phyloP scores from a whole-genome alignment of 2,797 vertebrate species.

The Acanthopagrus latus region DNA sequence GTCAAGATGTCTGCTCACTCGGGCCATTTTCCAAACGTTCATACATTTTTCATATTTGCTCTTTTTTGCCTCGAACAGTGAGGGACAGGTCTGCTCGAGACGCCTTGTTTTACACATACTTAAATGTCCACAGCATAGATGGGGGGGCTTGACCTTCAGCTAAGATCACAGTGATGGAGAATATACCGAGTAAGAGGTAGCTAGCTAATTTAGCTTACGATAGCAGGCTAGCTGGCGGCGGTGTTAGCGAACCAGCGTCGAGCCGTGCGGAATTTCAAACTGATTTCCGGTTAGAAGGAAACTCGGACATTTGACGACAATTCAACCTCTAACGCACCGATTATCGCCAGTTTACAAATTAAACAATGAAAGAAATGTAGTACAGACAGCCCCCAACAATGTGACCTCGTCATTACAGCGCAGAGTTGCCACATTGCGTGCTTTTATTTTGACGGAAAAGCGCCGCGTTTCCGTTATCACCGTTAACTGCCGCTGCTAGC shows the following conservation, averaged over 20 bases:
- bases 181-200: constrained; percentile 55
- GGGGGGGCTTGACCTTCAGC: constrained; percentile 71
- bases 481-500: not conserved
- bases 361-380: fast-evolving
- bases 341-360: not conserved
- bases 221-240: constrained; percentile 58
- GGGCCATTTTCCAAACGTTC: constrained; percentile 69
- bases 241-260: constrained; percentile 15
- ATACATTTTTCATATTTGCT: constrained; percentile 55
- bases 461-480: constrained; percentile 22
- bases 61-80: not conserved
- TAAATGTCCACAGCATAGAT: not conserved
- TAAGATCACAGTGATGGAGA: constrained; percentile 70
- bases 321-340: not conserved
- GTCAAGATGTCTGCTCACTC: constrained; percentile 85
- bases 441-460: constrained; percentile 37
- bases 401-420: fast-evolving
- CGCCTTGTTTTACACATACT: not conserved
- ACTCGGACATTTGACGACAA: not conserved
- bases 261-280: constrained; percentile 12
- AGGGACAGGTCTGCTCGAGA: not conserved
- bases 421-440: fast-evolving
- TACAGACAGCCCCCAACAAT: fast-evolving
- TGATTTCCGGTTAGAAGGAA: constrained; percentile 62
- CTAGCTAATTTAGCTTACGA: constrained; percentile 73